Conservation (phyloP, 2,888 invertebrate species). For the Thereva nobilitata region DNA sequence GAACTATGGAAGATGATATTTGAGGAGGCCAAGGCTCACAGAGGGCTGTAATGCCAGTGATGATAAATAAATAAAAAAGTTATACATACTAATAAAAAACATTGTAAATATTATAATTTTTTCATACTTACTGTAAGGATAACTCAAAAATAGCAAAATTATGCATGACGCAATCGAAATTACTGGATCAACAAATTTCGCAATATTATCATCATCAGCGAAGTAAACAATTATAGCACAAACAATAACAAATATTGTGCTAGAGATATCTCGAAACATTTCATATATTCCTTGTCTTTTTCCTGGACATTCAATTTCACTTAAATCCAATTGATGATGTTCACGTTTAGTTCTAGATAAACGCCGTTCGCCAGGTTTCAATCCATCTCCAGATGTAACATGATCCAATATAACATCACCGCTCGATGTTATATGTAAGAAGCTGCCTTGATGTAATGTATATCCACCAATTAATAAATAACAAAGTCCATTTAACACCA, state of each 20-base stretch:
- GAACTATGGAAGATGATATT: no score
- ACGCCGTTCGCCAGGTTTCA: constrained; percentile 58
- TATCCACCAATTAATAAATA: constrained; percentile 81
- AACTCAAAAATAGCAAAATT: constrained; percentile 72
- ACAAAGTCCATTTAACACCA: constrained; percentile 75
- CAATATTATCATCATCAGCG: constrained; percentile 62
- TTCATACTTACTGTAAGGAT: constrained; percentile 74
- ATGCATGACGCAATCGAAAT: constrained; percentile 76
- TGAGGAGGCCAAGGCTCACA: no score
- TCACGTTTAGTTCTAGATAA: constrained; percentile 58
- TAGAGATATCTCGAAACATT: constrained; percentile 66
- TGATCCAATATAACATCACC: constrained; percentile 67
- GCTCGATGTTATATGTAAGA: constrained; percentile 66
- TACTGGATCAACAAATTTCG: constrained; percentile 75
- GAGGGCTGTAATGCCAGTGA: no score
- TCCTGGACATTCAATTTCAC: constrained; percentile 46
- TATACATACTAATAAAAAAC: background rate
- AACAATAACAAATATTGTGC: constrained; percentile 75
- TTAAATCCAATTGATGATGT: constrained; percentile 40
- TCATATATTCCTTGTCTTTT: constrained; percentile 65
- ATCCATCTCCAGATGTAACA: constrained; percentile 52
- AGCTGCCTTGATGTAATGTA: constrained; percentile 73
- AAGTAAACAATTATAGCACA: constrained; percentile 66
- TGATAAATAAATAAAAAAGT: no score
- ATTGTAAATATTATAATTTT: background rate